Base-by-base conservation (phyloP, 2,797 vertebrate species). In the Lemur catta region DNA sequence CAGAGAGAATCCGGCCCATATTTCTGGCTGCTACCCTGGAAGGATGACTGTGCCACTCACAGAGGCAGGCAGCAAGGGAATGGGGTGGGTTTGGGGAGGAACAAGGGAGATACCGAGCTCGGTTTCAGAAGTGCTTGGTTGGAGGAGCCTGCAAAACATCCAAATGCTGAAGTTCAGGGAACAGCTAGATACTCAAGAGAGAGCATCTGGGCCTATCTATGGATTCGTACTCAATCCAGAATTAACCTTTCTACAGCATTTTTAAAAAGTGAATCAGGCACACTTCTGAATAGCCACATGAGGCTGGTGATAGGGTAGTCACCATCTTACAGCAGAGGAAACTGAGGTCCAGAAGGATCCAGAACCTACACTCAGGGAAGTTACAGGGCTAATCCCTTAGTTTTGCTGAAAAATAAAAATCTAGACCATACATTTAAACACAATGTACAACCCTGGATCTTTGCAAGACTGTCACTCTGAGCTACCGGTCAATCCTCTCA, bases 371-470 rank as follows among this genome's bases (percentile, higher is more conserved):
- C 2, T 61, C 26, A 30, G 26, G 30, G 6, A 85, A 50, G 9
- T 59, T 24, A 75, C 28, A 74, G 18, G 22, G 22, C 48, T 74
- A 84, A 81, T 93, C 22, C 13, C 48, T 91, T 88, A 33, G 38
- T 61, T 89, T 63, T 78, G 14, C 17, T 75, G 50, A 43, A 82
- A 94, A 80, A 33, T 38, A 74, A 75, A 93, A 59, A 76, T 38
- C 24, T 11, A 46, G 7, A 48, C n/a, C 26, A 38, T 59, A 38
- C 38, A 88, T 41, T 30, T 55, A 69, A 85, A 84, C 26, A 89
- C 46, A n/a, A 18, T 1, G 12, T 50, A 22, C 55, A 75, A 38
- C 24, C 7, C 50, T 30, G 7, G 69, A 41, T 90, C 71, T 87
- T 35, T 63, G 71, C n/a, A 89, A 72, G 91, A 43, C 35, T 65